Conservation (phyloP, 2,113 vertebrate genomes). For the Melanocharis versteri region DNA sequence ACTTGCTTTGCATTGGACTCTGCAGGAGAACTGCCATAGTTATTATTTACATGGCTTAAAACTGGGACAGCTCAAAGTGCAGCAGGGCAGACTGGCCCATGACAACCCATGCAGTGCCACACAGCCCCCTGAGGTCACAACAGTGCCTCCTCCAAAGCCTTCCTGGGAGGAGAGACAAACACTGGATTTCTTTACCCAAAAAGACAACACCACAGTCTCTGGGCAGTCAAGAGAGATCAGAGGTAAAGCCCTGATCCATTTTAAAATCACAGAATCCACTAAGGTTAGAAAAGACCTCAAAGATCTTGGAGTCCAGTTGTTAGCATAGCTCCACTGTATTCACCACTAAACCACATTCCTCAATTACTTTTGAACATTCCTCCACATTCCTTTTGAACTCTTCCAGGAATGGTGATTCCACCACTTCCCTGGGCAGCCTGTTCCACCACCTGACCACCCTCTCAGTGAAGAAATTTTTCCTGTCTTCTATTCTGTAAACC, state of each 20-base stretch:
- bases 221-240: background rate
- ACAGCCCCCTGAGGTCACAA: background rate
- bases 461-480: background rate
- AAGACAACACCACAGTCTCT: background rate
- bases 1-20: background rate
- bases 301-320: fast-evolving
- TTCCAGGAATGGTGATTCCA: background rate
- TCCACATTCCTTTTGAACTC: background rate
- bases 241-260: background rate
- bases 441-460: background rate
- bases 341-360: background rate
- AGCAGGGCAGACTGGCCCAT: background rate
- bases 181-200: background rate
- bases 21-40: background rate
- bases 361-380: no score
- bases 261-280: background rate
- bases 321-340: background rate
- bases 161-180: background rate
- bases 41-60: background rate
- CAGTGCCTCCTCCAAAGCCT: background rate
- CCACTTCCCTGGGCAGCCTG: background rate
- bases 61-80: background rate
- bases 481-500: background rate
- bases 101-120: background rate
- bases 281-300: background rate